Conservation (phyloP, 2,797 vertebrate genomes). For the Macropus fuliginosus region DNA sequence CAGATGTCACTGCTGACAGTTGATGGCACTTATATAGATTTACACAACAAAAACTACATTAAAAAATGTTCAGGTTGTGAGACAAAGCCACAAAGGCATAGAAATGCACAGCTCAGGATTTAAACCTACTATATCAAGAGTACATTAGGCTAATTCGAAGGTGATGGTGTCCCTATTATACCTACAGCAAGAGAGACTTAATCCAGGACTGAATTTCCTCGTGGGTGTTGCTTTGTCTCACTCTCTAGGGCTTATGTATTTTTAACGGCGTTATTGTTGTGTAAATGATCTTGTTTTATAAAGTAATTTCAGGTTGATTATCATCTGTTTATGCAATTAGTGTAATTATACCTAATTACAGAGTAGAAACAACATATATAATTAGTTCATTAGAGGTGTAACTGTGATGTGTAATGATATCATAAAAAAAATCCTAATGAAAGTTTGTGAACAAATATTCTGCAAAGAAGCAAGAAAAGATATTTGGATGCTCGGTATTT, state of each 20-base stretch:
- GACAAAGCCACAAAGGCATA: slow-evolving; percentile 86
- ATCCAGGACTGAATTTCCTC: slow-evolving; percentile 85
- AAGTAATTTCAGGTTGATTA: slow-evolving; percentile 84
- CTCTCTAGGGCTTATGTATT: slow-evolving; percentile 80
- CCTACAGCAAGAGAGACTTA: slow-evolving; percentile 82
- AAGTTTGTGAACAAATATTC: slow-evolving; percentile 83
- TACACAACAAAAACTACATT: slow-evolving; percentile 90
- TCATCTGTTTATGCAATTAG: slow-evolving; percentile 82
- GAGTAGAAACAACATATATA: slow-evolving; percentile 81
- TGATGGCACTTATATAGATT: slow-evolving; percentile 89
- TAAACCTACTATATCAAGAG: slow-evolving; percentile 86
- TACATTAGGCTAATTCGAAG: slow-evolving; percentile 83
- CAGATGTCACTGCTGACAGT: slow-evolving; percentile 85
- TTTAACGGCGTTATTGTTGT: slow-evolving; percentile 87
- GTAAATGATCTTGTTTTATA: slow-evolving; percentile 83
- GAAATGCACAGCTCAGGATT: slow-evolving; percentile 86
- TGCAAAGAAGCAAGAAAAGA: slow-evolving; percentile 72
- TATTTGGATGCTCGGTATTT: slow-evolving; percentile 78
- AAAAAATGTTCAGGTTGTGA: slow-evolving; percentile 86
- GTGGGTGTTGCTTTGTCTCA: slow-evolving; percentile 82
- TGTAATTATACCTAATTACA: slow-evolving; percentile 82
- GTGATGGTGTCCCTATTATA: slow-evolving; percentile 80
- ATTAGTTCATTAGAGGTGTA: slow-evolving; percentile 85
- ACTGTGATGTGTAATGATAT: slow-evolving; percentile 77
- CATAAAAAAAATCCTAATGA: slow-evolving; percentile 77